A percentile compares a stretch with the other conserved stretches of the same genome.
These are phyloP conservation scores for Labia minor DNA, from an alignment of 2,888 invertebrate species.

Conservation along the genomic window DNA sequence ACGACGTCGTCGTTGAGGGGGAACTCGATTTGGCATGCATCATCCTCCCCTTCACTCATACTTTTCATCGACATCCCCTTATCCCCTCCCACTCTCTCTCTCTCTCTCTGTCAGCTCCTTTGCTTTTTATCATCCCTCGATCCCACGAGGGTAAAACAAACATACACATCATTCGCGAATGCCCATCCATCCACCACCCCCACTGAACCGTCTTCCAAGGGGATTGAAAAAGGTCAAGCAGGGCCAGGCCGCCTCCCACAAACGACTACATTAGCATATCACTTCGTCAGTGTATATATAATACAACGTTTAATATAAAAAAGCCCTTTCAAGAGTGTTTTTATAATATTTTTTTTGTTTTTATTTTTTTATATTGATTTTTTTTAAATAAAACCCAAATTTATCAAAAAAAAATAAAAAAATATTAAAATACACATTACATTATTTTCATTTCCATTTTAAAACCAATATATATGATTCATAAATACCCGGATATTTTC, in stretches of 20 bases:
- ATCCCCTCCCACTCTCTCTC: constrained; percentile 17
- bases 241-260: background rate
- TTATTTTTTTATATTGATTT: too few relatives aligned
- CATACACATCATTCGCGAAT: background rate
- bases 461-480: too few relatives aligned
- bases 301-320: background rate
- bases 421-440: too few relatives aligned
- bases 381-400: too few relatives aligned
- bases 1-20: constrained; percentile 21
- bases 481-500: too few relatives aligned
- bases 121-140: constrained; percentile 14
- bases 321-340: background rate
- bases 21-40: constrained; percentile 13
- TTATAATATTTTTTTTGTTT: background rate
- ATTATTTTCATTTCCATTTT: too few relatives aligned
- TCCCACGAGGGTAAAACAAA: constrained; percentile 8
- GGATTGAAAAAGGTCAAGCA: background rate
- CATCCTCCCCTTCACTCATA: background rate
- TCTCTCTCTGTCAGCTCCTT: constrained; percentile 14
- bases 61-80: constrained; percentile 20
- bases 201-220: background rate
- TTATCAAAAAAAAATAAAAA: too few relatives aligned
- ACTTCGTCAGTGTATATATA: background rate
- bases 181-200: background rate
- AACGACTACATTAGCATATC: constrained; percentile 3